phyloP scores from a whole-genome alignment of 2,113 vertebrate species.

The Nannospalax galili region DNA sequence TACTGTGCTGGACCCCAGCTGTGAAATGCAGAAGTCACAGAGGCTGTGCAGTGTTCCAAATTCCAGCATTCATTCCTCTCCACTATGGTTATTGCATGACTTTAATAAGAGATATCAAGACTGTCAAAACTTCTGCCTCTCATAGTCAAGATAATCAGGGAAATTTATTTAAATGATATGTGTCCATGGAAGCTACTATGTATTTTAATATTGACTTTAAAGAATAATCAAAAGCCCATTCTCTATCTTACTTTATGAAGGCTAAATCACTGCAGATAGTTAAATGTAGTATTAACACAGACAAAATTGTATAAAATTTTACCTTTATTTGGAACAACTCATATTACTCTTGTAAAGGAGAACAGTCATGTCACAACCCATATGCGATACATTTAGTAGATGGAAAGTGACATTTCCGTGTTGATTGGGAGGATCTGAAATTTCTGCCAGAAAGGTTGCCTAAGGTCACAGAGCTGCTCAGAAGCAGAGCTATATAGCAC shows the following conservation, averaged over 20 bases:
- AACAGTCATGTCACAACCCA: slow-evolving; percentile 42
- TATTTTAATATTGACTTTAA: slow-evolving; percentile 44
- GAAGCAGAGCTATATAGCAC: slow-evolving; percentile 1
- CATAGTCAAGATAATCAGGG: background rate
- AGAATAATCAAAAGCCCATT: slow-evolving; percentile 28
- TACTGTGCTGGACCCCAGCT: background rate
- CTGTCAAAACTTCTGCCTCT: background rate
- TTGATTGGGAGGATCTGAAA: slow-evolving; percentile 46
- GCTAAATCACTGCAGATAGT: slow-evolving; percentile 9
- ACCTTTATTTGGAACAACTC: slow-evolving; percentile 11
- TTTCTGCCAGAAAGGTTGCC: slow-evolving; percentile 17
- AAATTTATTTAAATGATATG: background rate
- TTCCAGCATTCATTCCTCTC: background rate
- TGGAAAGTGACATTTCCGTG: slow-evolving; percentile 44
- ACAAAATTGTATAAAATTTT: slow-evolving; percentile 37
- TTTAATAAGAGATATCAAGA: background rate
- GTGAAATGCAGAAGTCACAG: background rate
- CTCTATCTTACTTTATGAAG: background rate
- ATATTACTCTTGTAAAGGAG: slow-evolving; percentile 32
- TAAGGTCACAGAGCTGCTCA: slow-evolving; percentile 36
- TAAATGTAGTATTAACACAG: background rate
- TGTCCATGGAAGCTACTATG: background rate
- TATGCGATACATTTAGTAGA: background rate
- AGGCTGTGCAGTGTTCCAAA: background rate
- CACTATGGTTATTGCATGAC: background rate